Evolutionary conservation across 2,797 vertebrate species (phyloP).

Genomic region (Cirrhinus molitorella): DNA sequence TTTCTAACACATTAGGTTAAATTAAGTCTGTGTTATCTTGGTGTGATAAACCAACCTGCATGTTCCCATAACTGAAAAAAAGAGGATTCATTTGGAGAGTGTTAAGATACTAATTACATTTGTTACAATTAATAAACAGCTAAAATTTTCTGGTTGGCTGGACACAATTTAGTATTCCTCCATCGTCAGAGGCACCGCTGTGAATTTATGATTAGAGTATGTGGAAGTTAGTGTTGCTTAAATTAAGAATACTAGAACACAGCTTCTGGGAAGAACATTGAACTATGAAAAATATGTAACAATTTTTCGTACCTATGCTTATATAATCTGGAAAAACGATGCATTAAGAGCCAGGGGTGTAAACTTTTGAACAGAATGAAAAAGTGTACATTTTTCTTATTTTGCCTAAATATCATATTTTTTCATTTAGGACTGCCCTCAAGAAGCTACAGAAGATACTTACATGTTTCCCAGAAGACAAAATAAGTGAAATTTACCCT

Average conservation of each 20-base stretch:
- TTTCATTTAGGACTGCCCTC: no score
- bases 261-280: slow-evolving; percentile 69
- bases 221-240: slow-evolving; percentile 51
- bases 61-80: slow-evolving; percentile 21
- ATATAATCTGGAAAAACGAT: no score
- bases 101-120: slow-evolving; percentile 43
- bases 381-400: no score
- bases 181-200: not conserved
- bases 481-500: no score
- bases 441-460: no score
- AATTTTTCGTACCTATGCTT: not conserved
- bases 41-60: slow-evolving; percentile 29
- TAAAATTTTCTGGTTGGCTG: slow-evolving; percentile 46
- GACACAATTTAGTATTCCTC: slow-evolving; percentile 38
- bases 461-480: no score
- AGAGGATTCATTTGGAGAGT: slow-evolving; percentile 25
- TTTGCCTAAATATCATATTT: no score
- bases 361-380: no score
- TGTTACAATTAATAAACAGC: slow-evolving; percentile 57
- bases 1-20: slow-evolving; percentile 31
- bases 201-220: slow-evolving; percentile 47
- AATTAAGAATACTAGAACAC: slow-evolving; percentile 59
- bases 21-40: slow-evolving; percentile 11
- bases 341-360: no score
- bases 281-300: slow-evolving; percentile 36